Conservation (phyloP, 2,888 invertebrate species). For the Rotaria socialis region DNA sequence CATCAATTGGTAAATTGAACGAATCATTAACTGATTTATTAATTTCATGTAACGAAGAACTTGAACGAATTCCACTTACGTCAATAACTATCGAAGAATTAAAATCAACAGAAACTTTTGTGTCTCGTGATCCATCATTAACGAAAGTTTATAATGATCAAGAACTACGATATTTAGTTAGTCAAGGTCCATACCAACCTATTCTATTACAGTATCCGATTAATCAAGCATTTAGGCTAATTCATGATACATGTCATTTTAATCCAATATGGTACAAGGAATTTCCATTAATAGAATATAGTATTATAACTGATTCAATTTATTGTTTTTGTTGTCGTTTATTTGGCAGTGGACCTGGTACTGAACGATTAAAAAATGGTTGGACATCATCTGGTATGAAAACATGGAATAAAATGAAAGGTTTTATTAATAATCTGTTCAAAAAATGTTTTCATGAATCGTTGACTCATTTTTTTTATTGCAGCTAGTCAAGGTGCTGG, state of each 20-base stretch:
- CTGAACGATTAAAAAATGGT: background rate
- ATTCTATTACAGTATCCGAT: background rate
- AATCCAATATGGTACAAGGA: background rate
- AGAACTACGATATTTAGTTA: background rate
- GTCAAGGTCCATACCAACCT: background rate
- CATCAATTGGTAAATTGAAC: background rate
- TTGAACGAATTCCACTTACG: background rate
- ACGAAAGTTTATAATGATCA: background rate
- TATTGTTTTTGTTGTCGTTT: background rate
- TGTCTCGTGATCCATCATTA: background rate
- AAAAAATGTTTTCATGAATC: no score
- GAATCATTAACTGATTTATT: background rate
- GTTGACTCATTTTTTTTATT: no score
- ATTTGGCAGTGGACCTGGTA: background rate
- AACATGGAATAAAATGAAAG: background rate
- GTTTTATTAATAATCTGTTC: no score
- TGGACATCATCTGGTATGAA: background rate
- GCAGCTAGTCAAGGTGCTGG: no score
- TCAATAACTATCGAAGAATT: background rate
- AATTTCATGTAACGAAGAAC: conserved; percentile 36
- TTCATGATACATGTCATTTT: background rate
- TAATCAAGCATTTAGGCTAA: background rate
- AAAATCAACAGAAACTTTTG: background rate
- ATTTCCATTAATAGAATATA: background rate
- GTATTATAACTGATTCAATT: background rate